Conservation (phyloP, 1,140 invertebrate species). For the Acromyrmex charruanus region DNA sequence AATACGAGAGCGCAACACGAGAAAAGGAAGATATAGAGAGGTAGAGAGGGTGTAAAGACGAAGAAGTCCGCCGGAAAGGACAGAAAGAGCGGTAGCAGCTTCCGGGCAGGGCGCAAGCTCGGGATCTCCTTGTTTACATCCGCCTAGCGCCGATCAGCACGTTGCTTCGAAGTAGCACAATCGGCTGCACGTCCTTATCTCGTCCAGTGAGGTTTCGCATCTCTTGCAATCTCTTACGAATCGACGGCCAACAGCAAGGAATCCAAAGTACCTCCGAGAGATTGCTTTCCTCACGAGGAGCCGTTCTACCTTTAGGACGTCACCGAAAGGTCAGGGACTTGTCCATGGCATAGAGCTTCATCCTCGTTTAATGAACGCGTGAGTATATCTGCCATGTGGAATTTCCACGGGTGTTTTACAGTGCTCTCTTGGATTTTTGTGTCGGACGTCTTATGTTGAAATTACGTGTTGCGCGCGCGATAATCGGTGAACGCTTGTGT, state of each 20-base stretch:
- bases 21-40: slow-evolving; percentile 15
- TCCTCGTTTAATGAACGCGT: slow-evolving; percentile 71
- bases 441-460: background rate
- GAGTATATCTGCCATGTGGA: slow-evolving; percentile 65
- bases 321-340: slow-evolving; percentile 33
- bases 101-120: slow-evolving; percentile 73
- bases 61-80: slow-evolving; percentile 49
- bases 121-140: slow-evolving; percentile 73
- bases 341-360: slow-evolving; percentile 44
- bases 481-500: slow-evolving; percentile 19
- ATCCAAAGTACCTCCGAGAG: background rate
- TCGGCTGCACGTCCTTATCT: slow-evolving; percentile 6
- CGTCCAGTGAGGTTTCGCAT: slow-evolving; percentile 2
- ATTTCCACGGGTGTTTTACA: slow-evolving; percentile 31
- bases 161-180: slow-evolving; percentile 52
- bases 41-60: background rate
- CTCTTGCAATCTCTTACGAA: no score
- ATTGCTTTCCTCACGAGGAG: background rate
- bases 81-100: slow-evolving; percentile 68
- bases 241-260: background rate
- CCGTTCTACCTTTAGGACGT: background rate
- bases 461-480: slow-evolving; percentile 42
- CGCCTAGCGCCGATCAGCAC: slow-evolving; percentile 63
- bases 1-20: background rate
- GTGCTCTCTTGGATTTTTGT: background rate